Evolutionary conservation across 2,797 vertebrate species (phyloP), one percentile per base, ranked within the genome.

Genomic region (Serranus cabrilla): DNA sequence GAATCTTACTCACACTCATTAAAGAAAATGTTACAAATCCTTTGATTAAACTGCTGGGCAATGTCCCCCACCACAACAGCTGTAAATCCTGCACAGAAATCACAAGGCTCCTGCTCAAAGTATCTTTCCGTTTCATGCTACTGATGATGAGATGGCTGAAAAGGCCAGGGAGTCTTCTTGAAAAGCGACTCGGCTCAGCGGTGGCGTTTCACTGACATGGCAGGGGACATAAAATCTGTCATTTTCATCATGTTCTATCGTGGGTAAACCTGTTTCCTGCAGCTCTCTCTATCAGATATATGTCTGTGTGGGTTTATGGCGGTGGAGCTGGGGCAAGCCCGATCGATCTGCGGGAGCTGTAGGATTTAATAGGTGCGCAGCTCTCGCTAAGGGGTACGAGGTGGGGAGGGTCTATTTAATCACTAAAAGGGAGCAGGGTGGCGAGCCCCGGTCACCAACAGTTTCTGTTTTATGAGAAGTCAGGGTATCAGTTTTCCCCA

Each of bases 231-330:
- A 85, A 91, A 92, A 90, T 85, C 85, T 89, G 91, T 93, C 89
- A 87, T 94, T 90, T 93, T 85, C 88, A 93, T 90, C 88, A 88
- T 91, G 88, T 93, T 81, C 76, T 84, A 65, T 86, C 82, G 51
- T 85, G 85, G 82, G 82, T 91, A 87, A 93, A 92, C 89, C 84
- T 78, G 90, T 91, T 93, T 90, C 93, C 89, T 80, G 80, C 76
- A 86, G 90, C 81, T 91, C 88, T 90, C 85, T 85, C 87, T 64
- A 89, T 92, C 89, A 91, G 92, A 92, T 91, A 90, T 90, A 91
- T 87, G 89, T 88, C 83, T 64, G 75, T 80, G 78, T 70, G 82
- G 86, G 85, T 93, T 93, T 92, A 94, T 74, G 74, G 87, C 83
- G 40, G 11, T 73, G 66, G 78, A 90, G 87, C 84, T 18, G 51